phyloP scores from a whole-genome alignment of 1,140 invertebrate species.

The Cydia fagiglandana region DNA sequence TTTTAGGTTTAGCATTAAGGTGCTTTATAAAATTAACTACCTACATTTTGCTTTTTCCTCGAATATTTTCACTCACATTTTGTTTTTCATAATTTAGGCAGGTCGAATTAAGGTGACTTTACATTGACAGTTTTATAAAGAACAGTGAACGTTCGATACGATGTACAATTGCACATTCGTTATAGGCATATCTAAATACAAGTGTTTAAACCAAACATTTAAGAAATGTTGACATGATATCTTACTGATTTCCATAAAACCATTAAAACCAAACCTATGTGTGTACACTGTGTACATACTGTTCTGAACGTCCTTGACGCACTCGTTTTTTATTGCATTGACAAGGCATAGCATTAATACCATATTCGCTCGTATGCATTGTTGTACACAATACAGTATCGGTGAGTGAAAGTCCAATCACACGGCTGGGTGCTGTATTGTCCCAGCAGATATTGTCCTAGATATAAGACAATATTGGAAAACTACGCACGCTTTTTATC shows the following conservation, averaged over 20 bases:
- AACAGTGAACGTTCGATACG: neutral
- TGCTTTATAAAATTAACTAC: neutral
- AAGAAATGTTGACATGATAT: neutral
- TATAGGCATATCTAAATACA: neutral
- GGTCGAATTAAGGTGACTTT: neutral
- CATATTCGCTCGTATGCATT: constrained; percentile 1
- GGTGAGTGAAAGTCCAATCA: constrained; percentile 1
- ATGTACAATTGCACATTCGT: neutral
- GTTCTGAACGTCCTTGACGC: neutral
- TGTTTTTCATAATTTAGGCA: neutral
- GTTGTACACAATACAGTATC: neutral
- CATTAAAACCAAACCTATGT: neutral
- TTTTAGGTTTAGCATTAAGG: no score
- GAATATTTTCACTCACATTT: neutral
- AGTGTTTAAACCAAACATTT: neutral
- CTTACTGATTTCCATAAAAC: neutral
- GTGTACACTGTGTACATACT: neutral
- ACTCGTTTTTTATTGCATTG: neutral
- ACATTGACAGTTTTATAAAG: no score
- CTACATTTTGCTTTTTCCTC: neutral
- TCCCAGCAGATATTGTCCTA: constrained; percentile 16
- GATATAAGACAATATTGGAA: constrained; percentile 5
- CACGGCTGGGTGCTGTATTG: neutral
- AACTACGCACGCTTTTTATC: neutral
- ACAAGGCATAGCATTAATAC: neutral